Percentiles rank a stretch among this genome's conserved stretches.
These are phyloP conservation scores for Eleginops maclovinus DNA, from an alignment of 2,113 vertebrate species.

Conservation along the genomic window DNA sequence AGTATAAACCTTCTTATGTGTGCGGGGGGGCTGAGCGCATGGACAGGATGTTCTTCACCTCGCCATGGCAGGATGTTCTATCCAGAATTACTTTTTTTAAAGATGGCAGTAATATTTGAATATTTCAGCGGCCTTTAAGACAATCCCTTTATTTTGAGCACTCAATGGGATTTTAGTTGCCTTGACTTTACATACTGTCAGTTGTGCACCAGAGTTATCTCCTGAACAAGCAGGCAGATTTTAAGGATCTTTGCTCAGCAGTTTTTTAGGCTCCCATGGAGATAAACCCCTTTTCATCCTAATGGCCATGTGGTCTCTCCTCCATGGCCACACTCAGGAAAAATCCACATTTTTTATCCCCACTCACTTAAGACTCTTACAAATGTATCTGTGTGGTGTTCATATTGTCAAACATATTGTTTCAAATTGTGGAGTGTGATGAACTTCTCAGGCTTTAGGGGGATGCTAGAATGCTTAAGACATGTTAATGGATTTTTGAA, in stretches of 20 bases:
- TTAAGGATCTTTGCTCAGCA: constrained; percentile 7
- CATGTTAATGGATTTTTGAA: constrained; percentile 21
- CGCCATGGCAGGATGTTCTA: background rate
- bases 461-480: background rate
- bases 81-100: background rate
- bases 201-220: background rate
- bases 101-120: background rate
- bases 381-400: constrained; percentile 10
- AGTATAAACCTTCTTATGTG: background rate
- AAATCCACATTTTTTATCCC: constrained; percentile 28
- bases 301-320: constrained; percentile 2
- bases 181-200: background rate
- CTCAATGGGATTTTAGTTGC: background rate
- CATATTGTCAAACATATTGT: constrained; percentile 24
- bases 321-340: background rate
- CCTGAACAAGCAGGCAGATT: background rate
- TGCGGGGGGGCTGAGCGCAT: no score
- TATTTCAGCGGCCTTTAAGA: background rate
- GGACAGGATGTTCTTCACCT: background rate
- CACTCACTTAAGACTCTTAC: constrained; percentile 3
- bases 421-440: constrained; percentile 21
- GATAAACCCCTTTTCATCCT: constrained; percentile 2
- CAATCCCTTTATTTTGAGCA: background rate
- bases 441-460: constrained; percentile 17
- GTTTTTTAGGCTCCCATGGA: background rate